Base-by-base conservation (phyloP, 2,888 invertebrate genomes). In the Frankliniella fusca region DNA sequence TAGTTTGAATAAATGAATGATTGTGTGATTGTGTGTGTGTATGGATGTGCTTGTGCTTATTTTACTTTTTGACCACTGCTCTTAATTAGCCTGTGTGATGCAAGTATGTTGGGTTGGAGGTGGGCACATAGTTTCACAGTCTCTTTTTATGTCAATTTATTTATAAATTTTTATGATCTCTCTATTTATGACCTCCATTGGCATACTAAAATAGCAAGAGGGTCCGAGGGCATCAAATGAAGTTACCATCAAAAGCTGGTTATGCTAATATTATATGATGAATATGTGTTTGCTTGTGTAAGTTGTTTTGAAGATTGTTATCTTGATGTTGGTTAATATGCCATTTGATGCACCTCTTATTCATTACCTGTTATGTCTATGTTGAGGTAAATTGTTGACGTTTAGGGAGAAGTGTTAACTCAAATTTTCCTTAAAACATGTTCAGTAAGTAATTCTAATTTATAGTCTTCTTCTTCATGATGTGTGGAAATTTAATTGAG, bases 51-150 rank as follows among this genome's bases (percentile, higher is more conserved):
- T 61, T 61, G 61, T 0, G 8, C 18, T 61, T 18, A 61, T 61
- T 61, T 61, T 61, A 61, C 61, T n/a, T 61, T 15, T 18, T 61
- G 61, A 15, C 61, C 61, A 61, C 20, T 61, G 7, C n/a, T 61
- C n/a, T 61, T 61, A 12, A 20, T 61, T n/a, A 61, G 18, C 18
- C n/a, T n/a, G n/a, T 10, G 12, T 76, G 70, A 12, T 76, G 70
- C 70, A 76, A 76, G 27, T 76, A 8, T 76, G 70, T 76, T 76
- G 70, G 70, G 70, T 76, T 76, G 70, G 70, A 76, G 70, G 70
- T 76, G 70, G 70, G 70, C 70, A 76, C 27, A 27, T 76, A 5
- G 70, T 76, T 76, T 27, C 27, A 23, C 27, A 76, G 70, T 76
- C 70, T 76, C 70, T 76, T 76, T 27, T 76, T n/a, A 76, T 76